Conservation (phyloP, 2,797 vertebrate species). For the Macropodus opercularis region DNA sequence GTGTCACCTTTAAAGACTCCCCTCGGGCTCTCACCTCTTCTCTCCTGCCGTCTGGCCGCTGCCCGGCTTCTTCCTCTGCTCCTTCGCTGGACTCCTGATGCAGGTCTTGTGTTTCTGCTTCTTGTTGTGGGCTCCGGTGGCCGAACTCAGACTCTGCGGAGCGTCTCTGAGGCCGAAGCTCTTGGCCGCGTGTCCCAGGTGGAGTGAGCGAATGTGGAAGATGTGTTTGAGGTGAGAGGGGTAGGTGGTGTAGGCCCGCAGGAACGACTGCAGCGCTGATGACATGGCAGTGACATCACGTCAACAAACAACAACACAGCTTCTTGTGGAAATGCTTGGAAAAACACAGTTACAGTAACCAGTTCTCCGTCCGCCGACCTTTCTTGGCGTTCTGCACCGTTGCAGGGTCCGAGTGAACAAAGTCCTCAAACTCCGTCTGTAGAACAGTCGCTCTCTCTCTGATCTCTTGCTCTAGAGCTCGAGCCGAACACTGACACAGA, state of each 20-base stretch:
- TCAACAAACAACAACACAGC: neutral
- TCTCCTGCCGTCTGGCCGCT: neutral
- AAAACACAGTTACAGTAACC: too few relatives aligned
- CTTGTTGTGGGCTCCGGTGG: neutral
- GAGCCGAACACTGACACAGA: slow-evolving; percentile 75
- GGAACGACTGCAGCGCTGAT: slow-evolving; percentile 93
- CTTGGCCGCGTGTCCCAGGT: slow-evolving; percentile 94
- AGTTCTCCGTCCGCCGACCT: too few relatives aligned
- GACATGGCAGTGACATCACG: slow-evolving; percentile 30
- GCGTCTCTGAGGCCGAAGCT: slow-evolving; percentile 95
- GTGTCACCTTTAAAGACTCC: too few relatives aligned
- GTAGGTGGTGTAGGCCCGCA: slow-evolving; percentile 91
- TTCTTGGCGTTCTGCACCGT: slow-evolving; percentile 85
- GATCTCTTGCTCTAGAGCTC: slow-evolving; percentile 82
- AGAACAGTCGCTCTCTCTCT: slow-evolving; percentile 88
- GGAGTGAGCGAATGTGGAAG: slow-evolving; percentile 90
- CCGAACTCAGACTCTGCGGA: slow-evolving; percentile 80
- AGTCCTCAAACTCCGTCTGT: slow-evolving; percentile 92
- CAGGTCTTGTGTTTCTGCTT: slow-evolving; percentile 31
- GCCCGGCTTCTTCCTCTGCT: slow-evolving; percentile 10
- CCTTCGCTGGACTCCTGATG: slow-evolving; percentile 2
- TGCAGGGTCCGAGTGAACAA: slow-evolving; percentile 80
- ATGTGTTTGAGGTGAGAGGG: slow-evolving; percentile 88
- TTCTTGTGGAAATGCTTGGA: too few relatives aligned
- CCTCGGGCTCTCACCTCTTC: slow-evolving; percentile 60